Conservation (phyloP, 2,113 vertebrate genomes). For the Nansenia antarctica region DNA sequence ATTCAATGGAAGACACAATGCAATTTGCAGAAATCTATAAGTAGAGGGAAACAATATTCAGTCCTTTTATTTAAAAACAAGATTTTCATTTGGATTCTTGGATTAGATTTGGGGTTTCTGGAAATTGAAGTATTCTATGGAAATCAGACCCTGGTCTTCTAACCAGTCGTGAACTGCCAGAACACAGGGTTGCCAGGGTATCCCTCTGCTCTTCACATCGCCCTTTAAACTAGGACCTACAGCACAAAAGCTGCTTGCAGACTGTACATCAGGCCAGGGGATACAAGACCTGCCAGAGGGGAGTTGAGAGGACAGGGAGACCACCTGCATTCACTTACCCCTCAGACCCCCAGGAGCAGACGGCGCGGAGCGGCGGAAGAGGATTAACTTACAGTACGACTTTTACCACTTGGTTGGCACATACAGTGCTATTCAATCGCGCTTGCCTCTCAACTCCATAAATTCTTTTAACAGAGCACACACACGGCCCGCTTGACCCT, state of each 20-base stretch:
- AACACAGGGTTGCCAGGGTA: background rate
- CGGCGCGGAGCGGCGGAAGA: constrained; percentile 35
- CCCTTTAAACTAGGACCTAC: constrained; percentile 5
- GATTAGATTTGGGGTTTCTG: background rate
- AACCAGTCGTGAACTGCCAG: background rate
- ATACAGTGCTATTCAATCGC: constrained; percentile 65
- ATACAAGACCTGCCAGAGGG: constrained; percentile 31
- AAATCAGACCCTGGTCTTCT: background rate
- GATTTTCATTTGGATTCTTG: constrained; percentile 10
- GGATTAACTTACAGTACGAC: constrained; percentile 69
- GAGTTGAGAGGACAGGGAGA: constrained; percentile 29
- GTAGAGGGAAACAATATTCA: constrained; percentile 7
- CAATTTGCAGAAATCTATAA: constrained; percentile 4
- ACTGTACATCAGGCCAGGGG: background rate
- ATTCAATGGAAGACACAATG: constrained; percentile 13
- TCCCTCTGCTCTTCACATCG: background rate
- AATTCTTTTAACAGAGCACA: constrained; percentile 59
- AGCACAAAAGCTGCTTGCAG: constrained; percentile 1
- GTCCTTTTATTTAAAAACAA: constrained; percentile 26
- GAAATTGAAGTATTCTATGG: background rate
- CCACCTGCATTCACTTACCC: constrained; percentile 73
- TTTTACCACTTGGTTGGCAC: constrained; percentile 65
- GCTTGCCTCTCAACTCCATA: constrained; percentile 57
- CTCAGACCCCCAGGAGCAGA: constrained; percentile 51
- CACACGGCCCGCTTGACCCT: constrained; percentile 44